Conservation (phyloP, 23 tunicate species). For the Corella eumyota region DNA sequence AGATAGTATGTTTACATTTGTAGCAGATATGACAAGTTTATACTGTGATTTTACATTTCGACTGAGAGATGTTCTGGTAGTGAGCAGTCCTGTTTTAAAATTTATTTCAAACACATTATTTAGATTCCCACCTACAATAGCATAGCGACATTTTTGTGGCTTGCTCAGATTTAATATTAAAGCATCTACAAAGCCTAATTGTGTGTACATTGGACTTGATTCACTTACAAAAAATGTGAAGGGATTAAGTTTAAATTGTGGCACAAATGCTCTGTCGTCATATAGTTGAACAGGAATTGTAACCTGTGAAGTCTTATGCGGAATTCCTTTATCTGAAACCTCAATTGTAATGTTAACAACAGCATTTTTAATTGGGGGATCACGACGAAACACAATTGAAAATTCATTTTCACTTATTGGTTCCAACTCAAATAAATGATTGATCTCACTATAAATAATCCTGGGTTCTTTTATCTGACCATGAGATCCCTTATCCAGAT, state of each 20-base stretch:
- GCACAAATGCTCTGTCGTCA: slow-evolving; percentile 12
- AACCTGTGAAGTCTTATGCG: slow-evolving; percentile 11
- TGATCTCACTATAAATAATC: slow-evolving; percentile 16
- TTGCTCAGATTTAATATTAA: not conserved
- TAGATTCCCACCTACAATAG: slow-evolving; percentile 30
- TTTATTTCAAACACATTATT: slow-evolving; percentile 21
- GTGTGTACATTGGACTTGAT: slow-evolving; percentile 27
- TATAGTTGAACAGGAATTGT: slow-evolving; percentile 8
- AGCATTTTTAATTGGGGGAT: slow-evolving; percentile 11
- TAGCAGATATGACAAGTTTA: slow-evolving; percentile 15
- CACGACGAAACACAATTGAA: slow-evolving; percentile 6
- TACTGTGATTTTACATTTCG: slow-evolving; percentile 4
- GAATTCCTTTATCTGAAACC: slow-evolving; percentile 34
- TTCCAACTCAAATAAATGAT: slow-evolving; percentile 8
- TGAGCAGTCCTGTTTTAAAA: slow-evolving; percentile 29
- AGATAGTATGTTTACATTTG: slow-evolving; percentile 9
- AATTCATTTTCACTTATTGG: slow-evolving; percentile 14
- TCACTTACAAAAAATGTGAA: slow-evolving; percentile 20
- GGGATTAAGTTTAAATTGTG: slow-evolving; percentile 7
- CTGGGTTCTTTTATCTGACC: slow-evolving; percentile 15
- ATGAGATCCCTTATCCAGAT: slow-evolving; percentile 25
- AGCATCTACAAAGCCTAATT: slow-evolving; percentile 31
- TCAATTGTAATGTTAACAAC: slow-evolving; percentile 19
- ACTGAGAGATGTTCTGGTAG: slow-evolving; percentile 15
- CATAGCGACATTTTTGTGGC: slow-evolving; percentile 3